Base-by-base conservation (phyloP, 2,888 invertebrate species). In the Belgica antarctica region DNA sequence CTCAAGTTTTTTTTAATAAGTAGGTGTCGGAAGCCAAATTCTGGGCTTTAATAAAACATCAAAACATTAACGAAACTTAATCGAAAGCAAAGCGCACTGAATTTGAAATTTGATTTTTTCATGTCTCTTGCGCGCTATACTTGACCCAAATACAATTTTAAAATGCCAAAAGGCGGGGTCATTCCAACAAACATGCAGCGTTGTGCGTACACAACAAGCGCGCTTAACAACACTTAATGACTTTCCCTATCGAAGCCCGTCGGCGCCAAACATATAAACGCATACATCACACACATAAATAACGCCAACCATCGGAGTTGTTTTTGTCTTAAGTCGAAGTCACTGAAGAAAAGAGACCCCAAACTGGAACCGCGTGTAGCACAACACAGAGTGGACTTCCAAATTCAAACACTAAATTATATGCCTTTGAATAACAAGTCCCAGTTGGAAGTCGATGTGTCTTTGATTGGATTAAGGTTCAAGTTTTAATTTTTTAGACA, bases 141-240 rank as follows among this genome's bases (percentile, higher is more conserved):
- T 47, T 65, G 65, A 65, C 65, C 65, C 47, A 65, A 65, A 65
- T 65, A 46, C 46, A n/a, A n/a, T n/a, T n/a, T 27, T 47, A 31
- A 52, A 31, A 68, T 57, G 68, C 68, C 68, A 52, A 15, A n/a
- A 68, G 68, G 68, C 68, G 68, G 68, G 68, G 68, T 68, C 68
- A 68, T 27, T 41, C 27, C 34, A 34, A 68, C 27, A 12, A 22
- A 27, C 25, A 68, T 15, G 12, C 28, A 47, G 10, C 22, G 31
- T 68, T 57, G 68, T n/a, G n/a, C n/a, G n/a, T n/a, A n/a, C n/a
- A n/a, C n/a, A n/a, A n/a, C n/a, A n/a, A n/a, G 63, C 31, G 68
- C 28, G 68, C 57, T 68, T 68, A 57, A 68, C 52, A 22, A 46
- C 68, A 57, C 52, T 68, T 68, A 68, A 68, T 68, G 68, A 34